These are phyloP conservation scores for Watsonalla cultraria DNA, from an alignment of 2,888 invertebrate species.

Conservation along the genomic window DNA sequence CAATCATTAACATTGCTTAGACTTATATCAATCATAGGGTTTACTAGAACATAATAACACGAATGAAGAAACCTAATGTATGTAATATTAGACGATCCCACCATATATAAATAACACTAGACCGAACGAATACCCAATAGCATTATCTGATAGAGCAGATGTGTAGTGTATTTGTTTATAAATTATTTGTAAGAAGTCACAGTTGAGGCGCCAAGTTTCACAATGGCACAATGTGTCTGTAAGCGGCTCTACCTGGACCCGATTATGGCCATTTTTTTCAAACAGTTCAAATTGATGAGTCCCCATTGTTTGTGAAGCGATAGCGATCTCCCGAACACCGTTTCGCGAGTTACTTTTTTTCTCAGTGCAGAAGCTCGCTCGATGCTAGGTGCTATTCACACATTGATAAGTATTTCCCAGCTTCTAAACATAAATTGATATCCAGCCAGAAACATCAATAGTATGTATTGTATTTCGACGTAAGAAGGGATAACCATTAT, in stretches of 20 bases:
- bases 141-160: conserved; percentile 20
- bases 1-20: no score
- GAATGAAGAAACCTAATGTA: no score
- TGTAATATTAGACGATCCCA: no score
- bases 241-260: conserved; percentile 57
- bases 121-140: conserved; percentile 1
- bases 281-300: conserved; percentile 52
- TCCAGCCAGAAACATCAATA: no score
- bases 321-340: conserved; percentile 42
- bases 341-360: conserved; percentile 22
- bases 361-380: no score
- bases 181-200: conserved; percentile 36
- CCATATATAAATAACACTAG: background rate
- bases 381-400: no score
- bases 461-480: no score
- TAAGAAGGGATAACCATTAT: no score
- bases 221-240: conserved; percentile 63
- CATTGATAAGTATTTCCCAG: no score
- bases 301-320: conserved; percentile 50
- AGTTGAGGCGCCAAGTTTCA: conserved; percentile 58
- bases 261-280: conserved; percentile 52
- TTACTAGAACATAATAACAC: no score
- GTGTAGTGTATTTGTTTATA: conserved; percentile 36
- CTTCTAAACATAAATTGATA: no score
- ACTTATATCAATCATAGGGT: no score